A percentile compares a stretch with the other conserved stretches of the same genome.
Conservation (phyloP, 2,888 invertebrate genomes). For the Brenthis ino region DNA sequence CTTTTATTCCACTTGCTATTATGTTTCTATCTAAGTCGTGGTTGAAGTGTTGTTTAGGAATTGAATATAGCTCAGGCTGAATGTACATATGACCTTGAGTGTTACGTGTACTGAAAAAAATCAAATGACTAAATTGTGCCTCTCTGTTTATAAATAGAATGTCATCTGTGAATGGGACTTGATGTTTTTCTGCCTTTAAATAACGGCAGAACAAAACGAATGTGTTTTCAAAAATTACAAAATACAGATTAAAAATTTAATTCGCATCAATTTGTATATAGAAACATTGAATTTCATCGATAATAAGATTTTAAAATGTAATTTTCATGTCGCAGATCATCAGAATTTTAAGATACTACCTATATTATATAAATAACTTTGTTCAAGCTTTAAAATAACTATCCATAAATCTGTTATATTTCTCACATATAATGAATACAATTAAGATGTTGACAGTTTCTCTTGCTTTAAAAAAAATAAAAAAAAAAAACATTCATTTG, state of each 20-base stretch:
- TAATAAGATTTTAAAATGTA: too few species aligned
- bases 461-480: neutral
- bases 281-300: neutral
- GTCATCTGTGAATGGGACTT: conserved; percentile 5
- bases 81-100: conserved; percentile 22
- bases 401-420: too few species aligned
- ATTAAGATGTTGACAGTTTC: neutral
- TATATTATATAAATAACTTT: too few species aligned
- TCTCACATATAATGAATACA: neutral
- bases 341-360: too few species aligned
- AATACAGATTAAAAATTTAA: neutral
- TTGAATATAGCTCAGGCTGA: conserved; percentile 14
- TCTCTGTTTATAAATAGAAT: conserved; percentile 17
- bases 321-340: too few species aligned
- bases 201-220: conserved; percentile 1
- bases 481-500: neutral
- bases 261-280: neutral
- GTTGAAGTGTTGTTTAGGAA: conserved; percentile 10
- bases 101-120: conserved; percentile 6
- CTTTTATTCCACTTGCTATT: conserved; percentile 25
- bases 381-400: too few species aligned
- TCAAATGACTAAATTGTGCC: conserved; percentile 8
- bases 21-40: conserved; percentile 1
- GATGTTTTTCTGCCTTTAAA: conserved; percentile 17
- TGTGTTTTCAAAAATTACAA: neutral